Conservation (phyloP, 2,797 vertebrate genomes). For the Gymnopithys bicolor region DNA sequence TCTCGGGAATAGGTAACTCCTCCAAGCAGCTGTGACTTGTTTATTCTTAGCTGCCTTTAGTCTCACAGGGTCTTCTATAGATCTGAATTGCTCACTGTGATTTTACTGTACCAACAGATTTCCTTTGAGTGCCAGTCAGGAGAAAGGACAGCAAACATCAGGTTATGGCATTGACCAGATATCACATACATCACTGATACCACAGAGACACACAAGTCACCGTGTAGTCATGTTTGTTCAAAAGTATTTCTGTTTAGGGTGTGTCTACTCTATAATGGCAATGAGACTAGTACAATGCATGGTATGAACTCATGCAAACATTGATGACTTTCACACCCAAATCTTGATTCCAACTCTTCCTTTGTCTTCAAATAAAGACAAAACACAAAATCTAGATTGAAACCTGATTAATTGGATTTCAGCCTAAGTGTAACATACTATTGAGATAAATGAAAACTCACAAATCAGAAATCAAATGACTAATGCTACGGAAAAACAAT, state of each 20-base stretch:
- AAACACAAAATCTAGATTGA: not conserved
- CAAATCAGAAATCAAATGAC: not conserved
- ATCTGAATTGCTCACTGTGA: no score
- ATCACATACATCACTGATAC: accelerated
- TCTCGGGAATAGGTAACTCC: no score
- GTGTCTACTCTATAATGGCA: not conserved
- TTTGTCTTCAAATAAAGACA: not conserved
- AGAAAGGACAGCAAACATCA: not conserved
- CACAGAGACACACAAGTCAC: not conserved
- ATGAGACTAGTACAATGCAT: no score
- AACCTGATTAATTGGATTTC: not conserved
- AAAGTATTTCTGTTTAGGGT: not conserved
- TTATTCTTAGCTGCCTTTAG: no score
- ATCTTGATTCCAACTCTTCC: not conserved
- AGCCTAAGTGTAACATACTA: not conserved
- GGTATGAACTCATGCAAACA: not conserved
- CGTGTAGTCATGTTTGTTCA: not conserved
- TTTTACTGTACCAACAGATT: no score
- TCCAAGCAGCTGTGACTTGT: no score
- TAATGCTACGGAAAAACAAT: not conserved
- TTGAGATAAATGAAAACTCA: not conserved
- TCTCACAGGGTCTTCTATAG: no score
- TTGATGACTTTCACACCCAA: not conserved
- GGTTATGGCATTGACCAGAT: not conserved
- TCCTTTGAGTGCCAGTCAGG: not conserved